Evolutionary conservation across 2,888 invertebrate species (phyloP), one percentile per base, ranked within the genome.

Genomic region (Dryomyza anilis): DNA sequence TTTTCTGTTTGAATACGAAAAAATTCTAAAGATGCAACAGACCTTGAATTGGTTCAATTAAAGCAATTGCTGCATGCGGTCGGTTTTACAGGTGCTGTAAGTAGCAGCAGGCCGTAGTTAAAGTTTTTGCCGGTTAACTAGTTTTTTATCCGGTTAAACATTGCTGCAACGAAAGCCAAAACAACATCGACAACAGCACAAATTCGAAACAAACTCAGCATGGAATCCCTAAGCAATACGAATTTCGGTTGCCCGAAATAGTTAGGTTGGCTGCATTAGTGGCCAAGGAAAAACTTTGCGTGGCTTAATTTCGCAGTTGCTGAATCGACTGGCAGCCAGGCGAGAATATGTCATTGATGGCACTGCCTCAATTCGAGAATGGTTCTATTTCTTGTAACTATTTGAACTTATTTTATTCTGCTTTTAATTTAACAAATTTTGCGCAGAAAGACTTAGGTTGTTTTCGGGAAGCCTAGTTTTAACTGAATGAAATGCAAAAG

Each of bases 11-110:
- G n/a, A n/a, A n/a, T n/a, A n/a, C n/a, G n/a, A n/a, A n/a, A n/a
- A n/a, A n/a, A n/a, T n/a, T n/a, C n/a, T n/a, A 25, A 36, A n/a
- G 43, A 25, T 43, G 39, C 59, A 60, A 10, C 61, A 43, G 43
- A 53, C 61, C 53, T 52, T 53, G 53, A 61, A 61, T 61, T 53
- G 48, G 53, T 61, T 53, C 53, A 61, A 61, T 61, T 61, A 61
- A 61, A 39, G 21, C 43, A n/a, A n/a, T 2, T 23, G 39, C 39
- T 39, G n/a, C n/a, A n/a, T n/a, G n/a, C n/a, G n/a, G n/a, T n/a
- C n/a, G n/a, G n/a, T n/a, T n/a, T n/a, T n/a, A n/a, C n/a, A n/a
- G n/a, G n/a, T 43, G n/a, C 16, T 16, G 43, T 19, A 43, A 43
- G 19, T 43, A 43, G 19, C n/a, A n/a, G n/a, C n/a, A 43, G 12